Evolutionary conservation across 2,888 invertebrate species (phyloP).

Genomic region (Limnephilus marmoratus): DNA sequence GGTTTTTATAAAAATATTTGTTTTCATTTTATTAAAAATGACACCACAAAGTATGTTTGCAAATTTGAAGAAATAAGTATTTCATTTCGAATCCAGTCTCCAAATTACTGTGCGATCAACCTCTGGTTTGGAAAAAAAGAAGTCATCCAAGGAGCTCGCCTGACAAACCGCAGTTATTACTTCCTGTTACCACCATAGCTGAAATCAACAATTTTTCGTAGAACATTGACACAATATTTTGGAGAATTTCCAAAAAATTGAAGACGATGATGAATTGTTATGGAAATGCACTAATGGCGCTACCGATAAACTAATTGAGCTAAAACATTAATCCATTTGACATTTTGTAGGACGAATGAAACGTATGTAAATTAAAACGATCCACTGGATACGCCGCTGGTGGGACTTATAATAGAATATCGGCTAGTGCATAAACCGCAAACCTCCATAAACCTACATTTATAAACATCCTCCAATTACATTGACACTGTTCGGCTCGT

Average conservation of each 20-base stretch:
- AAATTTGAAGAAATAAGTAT: too few relatives aligned
- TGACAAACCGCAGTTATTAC: not conserved
- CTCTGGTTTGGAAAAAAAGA: too few relatives aligned
- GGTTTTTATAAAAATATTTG: too few relatives aligned
- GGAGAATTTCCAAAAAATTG: not conserved
- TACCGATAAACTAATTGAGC: slow-evolving; percentile 30
- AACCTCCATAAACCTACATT: not conserved
- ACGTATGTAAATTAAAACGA: slow-evolving; percentile 61
- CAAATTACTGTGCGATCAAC: too few relatives aligned
- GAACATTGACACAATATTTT: not conserved
- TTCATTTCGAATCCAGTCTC: too few relatives aligned
- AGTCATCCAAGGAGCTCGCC: too few relatives aligned
- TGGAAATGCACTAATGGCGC: slow-evolving; percentile 17
- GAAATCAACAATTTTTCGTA: not conserved
- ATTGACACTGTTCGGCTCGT: not conserved
- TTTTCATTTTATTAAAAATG: too few relatives aligned
- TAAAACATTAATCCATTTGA: slow-evolving; percentile 55
- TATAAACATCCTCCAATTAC: not conserved
- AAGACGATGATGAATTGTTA: not conserved
- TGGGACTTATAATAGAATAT: slow-evolving; percentile 22
- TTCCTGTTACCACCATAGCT: not conserved
- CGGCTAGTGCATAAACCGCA: not conserved
- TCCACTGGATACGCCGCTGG: slow-evolving; percentile 36
- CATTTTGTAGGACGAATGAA: slow-evolving; percentile 54
- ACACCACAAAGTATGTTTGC: too few relatives aligned